Base-by-base conservation (phyloP, 2,113 vertebrate genomes). In the Caranx melampygus region DNA sequence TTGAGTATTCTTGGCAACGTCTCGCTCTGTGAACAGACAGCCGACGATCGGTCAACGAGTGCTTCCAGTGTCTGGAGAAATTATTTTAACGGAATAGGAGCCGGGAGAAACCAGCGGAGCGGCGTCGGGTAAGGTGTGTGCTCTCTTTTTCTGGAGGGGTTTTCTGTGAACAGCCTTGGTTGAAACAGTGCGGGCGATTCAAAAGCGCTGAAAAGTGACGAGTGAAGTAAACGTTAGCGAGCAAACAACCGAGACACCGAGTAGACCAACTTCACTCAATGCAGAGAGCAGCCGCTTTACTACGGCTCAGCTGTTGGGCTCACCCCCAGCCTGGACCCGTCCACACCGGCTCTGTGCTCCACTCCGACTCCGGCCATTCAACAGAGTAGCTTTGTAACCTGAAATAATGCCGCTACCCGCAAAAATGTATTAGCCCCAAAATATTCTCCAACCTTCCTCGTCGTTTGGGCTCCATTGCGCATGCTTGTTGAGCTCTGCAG, bases 1-100 rank as follows among this genome's bases (percentile, higher is more conserved):
- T 94, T 93, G 93, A 92, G 84, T 88, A 89, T 92, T 92, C 89
- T 81, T 89, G 90, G 86, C 83, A 90, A 47, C 82, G 82, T 91
- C 90, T 89, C 74, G 72, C 78, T 82, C 60, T 73, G 79, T 57
- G 87, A 90, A 76, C 88, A 86, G 83, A 66, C 90, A 60, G 79
- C 52, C 51, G 68, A 78, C 71, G 79, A 82, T 70, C 82, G 85
- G 54, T 66, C 59, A 40, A 67, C 80, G 83, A 75, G 33, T 73
- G 60, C 79, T 85, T 79, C 70, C 67, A 44, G 65, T 70, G 92
- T 86, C 88, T 75, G 85, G 81, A 60, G 84, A 75, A 51, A 51
- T 83, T 74, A 62, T 79, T 66, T 85, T 74, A 84, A 92, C 63
- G 92, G 87, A 83, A 66, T 88, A 82, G 37, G 88, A 91, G 82